Conservation (phyloP, 30 jellyfish, hydroid and myxozoan species). For the Aurelia sp. region DNA sequence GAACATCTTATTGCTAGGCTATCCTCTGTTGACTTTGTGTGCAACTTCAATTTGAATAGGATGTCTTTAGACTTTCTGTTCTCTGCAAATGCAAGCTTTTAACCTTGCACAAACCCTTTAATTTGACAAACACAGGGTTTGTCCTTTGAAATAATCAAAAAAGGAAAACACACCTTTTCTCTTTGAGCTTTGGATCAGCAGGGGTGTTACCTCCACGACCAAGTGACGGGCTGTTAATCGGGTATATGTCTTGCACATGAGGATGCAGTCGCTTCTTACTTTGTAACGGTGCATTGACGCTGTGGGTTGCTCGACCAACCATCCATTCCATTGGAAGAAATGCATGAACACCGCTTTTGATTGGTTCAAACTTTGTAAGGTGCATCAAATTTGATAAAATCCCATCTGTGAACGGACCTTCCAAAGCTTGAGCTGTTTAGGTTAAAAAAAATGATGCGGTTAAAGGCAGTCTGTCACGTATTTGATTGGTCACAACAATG, state of each 20-base stretch:
- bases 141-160: too few relatives aligned
- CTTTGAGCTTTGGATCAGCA: constrained; percentile 16
- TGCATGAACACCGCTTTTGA: constrained; percentile 76
- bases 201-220: constrained; percentile 11
- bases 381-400: constrained; percentile 52
- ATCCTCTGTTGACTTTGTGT: too few relatives aligned
- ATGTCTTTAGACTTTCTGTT: too few relatives aligned
- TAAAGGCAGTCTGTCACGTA: background rate
- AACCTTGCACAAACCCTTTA: too few relatives aligned
- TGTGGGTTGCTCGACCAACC: constrained; percentile 59
- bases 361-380: constrained; percentile 75
- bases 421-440: constrained; percentile 51
- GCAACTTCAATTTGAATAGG: too few relatives aligned
- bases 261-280: constrained; percentile 55
- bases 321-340: constrained; percentile 90
- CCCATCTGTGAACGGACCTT: constrained; percentile 40
- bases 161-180: constrained; percentile 24
- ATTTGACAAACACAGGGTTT: too few relatives aligned
- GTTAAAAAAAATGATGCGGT: too few relatives aligned
- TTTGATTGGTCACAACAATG: too few relatives aligned
- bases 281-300: constrained; percentile 58
- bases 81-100: too few relatives aligned
- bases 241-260: constrained; percentile 56
- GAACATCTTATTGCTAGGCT: too few relatives aligned
- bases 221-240: constrained; percentile 51